Evolutionary conservation across 2,113 vertebrate genomes (phyloP), one percentile per base, ranked within the genome.

Genomic region (Brachypteracias leptosomus): DNA sequence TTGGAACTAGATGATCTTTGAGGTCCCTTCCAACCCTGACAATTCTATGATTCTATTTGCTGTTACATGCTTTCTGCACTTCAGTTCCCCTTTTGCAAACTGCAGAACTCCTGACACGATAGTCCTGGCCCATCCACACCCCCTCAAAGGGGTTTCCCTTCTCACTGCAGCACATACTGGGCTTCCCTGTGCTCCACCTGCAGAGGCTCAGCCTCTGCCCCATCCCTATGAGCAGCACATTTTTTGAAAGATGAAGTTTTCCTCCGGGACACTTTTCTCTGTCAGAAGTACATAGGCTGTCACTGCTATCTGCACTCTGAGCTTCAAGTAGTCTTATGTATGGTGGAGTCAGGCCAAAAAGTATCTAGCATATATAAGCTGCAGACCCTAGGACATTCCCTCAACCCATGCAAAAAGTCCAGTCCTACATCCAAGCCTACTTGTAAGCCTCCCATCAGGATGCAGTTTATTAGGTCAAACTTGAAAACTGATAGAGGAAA

Each of bases 191-290:
- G 2, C 61, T 66, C 51, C 42, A 36, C 8, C 52, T n/a, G 22
- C 0, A 0, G 9, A 42, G 14, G 36, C 36, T 44, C 2, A 0
- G 77, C 33, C 33, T 44, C 46, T 67, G 46, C 38, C 62, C 68
- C 33, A 49, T 16, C 20, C 54, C 35, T 80, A 31, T 3, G 0
- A 75, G 15, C 2, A 2, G 15, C 44, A 61, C 11, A 16, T 52
- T 44, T 73, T 44, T 57, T 2, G 36, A 59, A 66, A 74, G 11
- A 29, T 16, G 17, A 71, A 7, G 10, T 51, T 58, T 52, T 65
- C 26, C 36, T 52, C 22, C 15, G 85, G 73, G 36, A 78, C 36
- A 8, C 22, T 55, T 40, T 6, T 24, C 25, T 55, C 21, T 55
- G 33, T 21, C 58, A 31, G 38, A 86, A 47, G 38, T 19, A 22